Evolutionary conservation across 2,113 vertebrate species (phyloP), one percentile per base, ranked within the genome.

Genomic region (Oophaga pumilio): DNA sequence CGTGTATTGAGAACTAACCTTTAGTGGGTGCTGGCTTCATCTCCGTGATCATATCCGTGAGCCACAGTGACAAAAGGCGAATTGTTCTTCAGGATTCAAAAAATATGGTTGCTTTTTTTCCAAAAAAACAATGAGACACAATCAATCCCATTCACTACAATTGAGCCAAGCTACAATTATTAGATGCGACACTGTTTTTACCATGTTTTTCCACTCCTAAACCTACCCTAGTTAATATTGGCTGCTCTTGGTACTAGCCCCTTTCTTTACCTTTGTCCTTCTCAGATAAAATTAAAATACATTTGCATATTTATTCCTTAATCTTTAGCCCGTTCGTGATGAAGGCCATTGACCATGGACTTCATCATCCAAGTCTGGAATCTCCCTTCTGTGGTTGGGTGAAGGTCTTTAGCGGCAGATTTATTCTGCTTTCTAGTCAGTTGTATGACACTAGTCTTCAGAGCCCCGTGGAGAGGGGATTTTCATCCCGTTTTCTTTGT

Each of bases 401-500:
- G 52, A 73, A 74, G 83, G 83, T 57, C 26, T 74, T 74, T 57
- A 60, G 66, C 64, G 24, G n/a, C 15, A 53, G 78, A 56, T 66
- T 86, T 52, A 57, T 20, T 57, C 18, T 71, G 28, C 64, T 80
- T 86, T 86, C 76, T 71, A 82, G 78, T 82, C 52, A 76, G 56
- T 49, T n/a, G 60, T 50, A 57, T 87, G 78, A 60, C 86, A 87
- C 18, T 82, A 15, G 43, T 74, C 79, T 87, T 57, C 43, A 52
- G 79, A 66, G 78, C 52, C 28, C 78, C 28, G 68, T 33, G 15
- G 24, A 87, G 79, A 76, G 79, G 66, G 86, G 53, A 87, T 82
- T 76, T 87, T 88, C 80, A 76, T 88, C 57, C 68, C 33, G 80
- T 76, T 88, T 77, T 77, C 81, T 84, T 88, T 88, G 59, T 88